Base-by-base conservation (phyloP, 2,113 vertebrate genomes). In the Pyxicephalus adspersus region DNA sequence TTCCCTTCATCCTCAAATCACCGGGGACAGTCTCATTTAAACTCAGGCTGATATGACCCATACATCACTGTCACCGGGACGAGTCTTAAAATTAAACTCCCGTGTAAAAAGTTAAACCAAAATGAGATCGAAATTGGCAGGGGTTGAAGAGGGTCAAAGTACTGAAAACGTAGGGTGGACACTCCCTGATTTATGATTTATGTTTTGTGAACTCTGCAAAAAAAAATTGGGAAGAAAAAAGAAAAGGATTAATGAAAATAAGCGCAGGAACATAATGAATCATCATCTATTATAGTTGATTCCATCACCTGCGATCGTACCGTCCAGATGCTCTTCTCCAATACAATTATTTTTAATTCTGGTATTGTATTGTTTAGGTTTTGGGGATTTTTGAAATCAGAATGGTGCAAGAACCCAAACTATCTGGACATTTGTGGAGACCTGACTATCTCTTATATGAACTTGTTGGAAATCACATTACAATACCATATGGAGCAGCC, bases 21-120 rank as follows among this genome's bases (percentile, higher is more conserved):
- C 95, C 64, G 87, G 95, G 95, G 96, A 96, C 91, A 90, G 92
- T 94, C 94, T 95, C 95, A 98, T 99, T 97, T 95, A 96, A 95
- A 94, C 94, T 91, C 87, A 92, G 89, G 91, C 94, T 96, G 95
- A 97, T 97, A 94, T 94, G 95, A 92, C 94, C 95, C 94, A 98
- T 98, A 97, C 94, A 98, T 99, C 97, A 98, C 95, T 98, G 96
- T 98, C 97, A 94, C 83, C 91, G 85, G 86, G 81, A 91, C 90
- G 88, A 88, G 93, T 91, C 93, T 96, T 96, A 96, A 96, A 98
- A 98, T 99, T 97, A 98, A 97, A 97, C 96, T 95, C 94, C 95
- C 94, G 97, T 96, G 96, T 96, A 95, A 94, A 95, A 97, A 97
- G 94, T 97, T 96, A 94, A 96, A 95, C 92, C 94, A 94, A 95